Base-by-base conservation (phyloP, 1,140 invertebrate genomes). In the Camponotus pennsylvanicus region DNA sequence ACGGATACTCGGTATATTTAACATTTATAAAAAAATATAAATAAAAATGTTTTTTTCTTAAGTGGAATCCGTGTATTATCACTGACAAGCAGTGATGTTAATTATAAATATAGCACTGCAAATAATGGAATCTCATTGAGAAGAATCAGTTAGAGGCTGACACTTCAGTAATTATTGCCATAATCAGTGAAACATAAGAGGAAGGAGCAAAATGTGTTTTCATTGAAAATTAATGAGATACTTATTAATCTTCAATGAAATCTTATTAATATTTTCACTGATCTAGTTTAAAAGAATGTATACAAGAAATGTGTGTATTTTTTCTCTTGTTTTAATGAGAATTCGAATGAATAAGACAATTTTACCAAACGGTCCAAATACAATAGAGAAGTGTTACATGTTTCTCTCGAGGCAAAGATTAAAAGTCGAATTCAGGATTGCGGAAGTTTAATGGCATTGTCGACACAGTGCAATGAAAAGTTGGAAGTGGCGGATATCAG, bases 391-490 rank as follows among this genome's bases (percentile, higher is more conserved):
- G 45, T 37, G 32, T 73, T 55, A 75, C 18, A n/a, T 57, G 71
- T 59, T 57, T 2, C 52, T 75, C 32, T 75, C 32, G 71, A 40
- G 32, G n/a, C 34, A n/a, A 75, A 49, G 71, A 75, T 75, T 75
- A 75, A 75, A 75, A 75, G 71, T 75, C 71, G 71, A 75, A 75
- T 75, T 40, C 71, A 75, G 52, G 52, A 75, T 75, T 59, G 52
- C 59, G 71, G 52, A 75, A 75, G 71, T 75, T 75, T 75, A 75
- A 75, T 52, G 70, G 52, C 34, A 34, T 75, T 34, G 71, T 59
- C 71, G 71, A 59, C 71, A 75, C 71, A 52, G 52, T 34, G 52
- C 71, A 75, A 59, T 75, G 71, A 75, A 75, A 75, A 75, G 71
- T 75, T 75, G 57, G 52, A 75, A 34, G 71, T 49, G 49, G 49